Conservation (phyloP, 2,113 vertebrate genomes). For the Argyrosomus japonicus region DNA sequence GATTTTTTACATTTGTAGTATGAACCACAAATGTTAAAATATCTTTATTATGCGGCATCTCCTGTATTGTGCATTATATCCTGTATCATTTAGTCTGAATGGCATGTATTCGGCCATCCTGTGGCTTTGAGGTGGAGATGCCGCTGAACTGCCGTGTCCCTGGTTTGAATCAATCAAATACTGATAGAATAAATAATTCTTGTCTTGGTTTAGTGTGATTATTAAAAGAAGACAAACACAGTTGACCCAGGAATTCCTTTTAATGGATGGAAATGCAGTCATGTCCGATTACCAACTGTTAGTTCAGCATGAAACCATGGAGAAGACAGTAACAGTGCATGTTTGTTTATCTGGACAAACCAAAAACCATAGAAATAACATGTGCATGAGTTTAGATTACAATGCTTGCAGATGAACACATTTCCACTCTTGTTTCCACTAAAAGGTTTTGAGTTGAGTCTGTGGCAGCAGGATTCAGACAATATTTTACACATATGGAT, state of each 20-base stretch:
- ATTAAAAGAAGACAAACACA: conserved; percentile 26
- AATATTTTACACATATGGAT: conserved; percentile 30
- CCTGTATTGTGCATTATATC: neutral
- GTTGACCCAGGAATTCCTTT: conserved; percentile 59
- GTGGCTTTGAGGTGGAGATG: neutral
- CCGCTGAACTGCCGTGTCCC: neutral
- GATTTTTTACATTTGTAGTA: neutral
- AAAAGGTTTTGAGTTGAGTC: conserved; percentile 43
- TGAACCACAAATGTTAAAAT: neutral
- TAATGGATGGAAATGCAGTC: conserved; percentile 64
- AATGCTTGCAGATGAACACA: neutral
- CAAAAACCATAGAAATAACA: neutral
- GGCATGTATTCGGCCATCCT: neutral
- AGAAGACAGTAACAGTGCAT: conserved; percentile 4
- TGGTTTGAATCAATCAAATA: neutral
- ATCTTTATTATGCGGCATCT: neutral
- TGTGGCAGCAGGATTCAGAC: conserved; percentile 44
- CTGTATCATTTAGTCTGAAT: neutral
- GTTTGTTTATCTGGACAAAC: conserved; percentile 12
- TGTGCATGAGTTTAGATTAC: neutral
- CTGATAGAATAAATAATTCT: neutral
- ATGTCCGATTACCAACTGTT: conserved; percentile 11
- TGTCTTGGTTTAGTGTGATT: neutral
- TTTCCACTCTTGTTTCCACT: conserved; percentile 31
- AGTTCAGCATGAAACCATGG: too few relatives aligned